Evolutionary conservation across 1,140 invertebrate genomes (phyloP), one percentile per base, ranked within the genome.

Genomic region (Brachystomella parvula): DNA sequence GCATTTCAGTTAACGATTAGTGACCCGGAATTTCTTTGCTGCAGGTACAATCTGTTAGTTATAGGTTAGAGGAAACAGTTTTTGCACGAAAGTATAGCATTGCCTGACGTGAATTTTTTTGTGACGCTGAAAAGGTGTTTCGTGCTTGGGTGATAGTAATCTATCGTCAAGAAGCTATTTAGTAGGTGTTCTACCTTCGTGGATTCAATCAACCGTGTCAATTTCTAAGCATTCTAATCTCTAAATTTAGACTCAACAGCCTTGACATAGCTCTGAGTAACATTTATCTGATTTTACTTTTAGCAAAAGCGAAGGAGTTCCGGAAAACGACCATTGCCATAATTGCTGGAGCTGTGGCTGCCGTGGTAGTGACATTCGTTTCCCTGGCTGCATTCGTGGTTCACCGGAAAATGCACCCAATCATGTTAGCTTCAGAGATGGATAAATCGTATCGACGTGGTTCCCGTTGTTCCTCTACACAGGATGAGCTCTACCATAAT

Each of bases 311-410:
- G 58, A 66, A 69, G 57, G 72, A 73, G 47, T 71, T 73, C 59
- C 65, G 70, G 63, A 73, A 69, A 47, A 73, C 72, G 32, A 73
- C 72, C 44, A 73, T 73, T 47, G 72, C 72, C 28, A 71, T 73
- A 33, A 73, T 73, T 57, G 66, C 69, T 39, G 72, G 72, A 17
- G 65, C 72, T 19, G 63, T 53, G n/a, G 66, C 72, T 1, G 72
- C 72, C 24, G 57, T 71, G 3, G 58, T 64, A 32, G 58, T 73
- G 26, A 61, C 69, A 9, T 17, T 63, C 30, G 44, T 73, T 12
- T 65, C 69, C 26, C 66, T 73, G 67, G 71, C 71, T 73, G 69
- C 67, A 47, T 73, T 73, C 63, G 35, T 73, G 58, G 60, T 73
- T 24, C 68, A 73, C 47, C 30, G 69, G 61, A 66, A 60, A n/a